A percentile compares a stretch with the other conserved stretches of the same genome.
Evolutionary conservation across 1,140 invertebrate genomes (phyloP).

Genomic region (Drosophila mojavensis): DNA sequence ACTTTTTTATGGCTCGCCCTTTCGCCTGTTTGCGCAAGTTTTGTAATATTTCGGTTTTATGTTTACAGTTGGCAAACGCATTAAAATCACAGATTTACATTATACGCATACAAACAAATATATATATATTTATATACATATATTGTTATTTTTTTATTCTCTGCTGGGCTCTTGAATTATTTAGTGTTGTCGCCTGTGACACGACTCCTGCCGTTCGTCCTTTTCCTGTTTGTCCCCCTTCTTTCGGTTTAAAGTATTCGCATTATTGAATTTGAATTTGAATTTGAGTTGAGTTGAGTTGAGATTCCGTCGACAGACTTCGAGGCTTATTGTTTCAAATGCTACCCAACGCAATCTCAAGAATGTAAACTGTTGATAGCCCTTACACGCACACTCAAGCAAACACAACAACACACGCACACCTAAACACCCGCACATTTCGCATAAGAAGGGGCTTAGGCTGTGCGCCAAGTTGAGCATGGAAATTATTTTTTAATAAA

Average conservation of each 20-base stretch:
- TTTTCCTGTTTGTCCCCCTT: background rate
- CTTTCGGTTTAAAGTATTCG: slow-evolving; percentile 48
- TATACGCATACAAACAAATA: slow-evolving; percentile 22
- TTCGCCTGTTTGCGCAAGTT: slow-evolving; percentile 73
- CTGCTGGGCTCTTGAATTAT: slow-evolving; percentile 63
- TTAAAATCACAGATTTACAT: slow-evolving; percentile 83
- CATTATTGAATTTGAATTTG: slow-evolving; percentile 77
- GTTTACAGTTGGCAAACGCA: slow-evolving; percentile 82
- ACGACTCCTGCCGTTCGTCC: too few species aligned
- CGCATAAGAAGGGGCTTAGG: slow-evolving; percentile 47
- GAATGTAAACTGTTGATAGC: slow-evolving; percentile 54
- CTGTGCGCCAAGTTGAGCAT: slow-evolving; percentile 67
- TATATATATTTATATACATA: background rate
- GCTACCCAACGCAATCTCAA: slow-evolving; percentile 57
- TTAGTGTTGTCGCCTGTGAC: slow-evolving; percentile 65
- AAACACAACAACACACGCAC: background rate
- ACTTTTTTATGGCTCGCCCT: slow-evolving; percentile 59
- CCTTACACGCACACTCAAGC: slow-evolving; percentile 12
- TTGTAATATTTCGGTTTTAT: slow-evolving; percentile 83
- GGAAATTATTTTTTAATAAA: slow-evolving; percentile 83
- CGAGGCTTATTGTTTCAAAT: slow-evolving; percentile 78
- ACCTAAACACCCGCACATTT: slow-evolving; percentile 14
- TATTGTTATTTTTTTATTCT: background rate
- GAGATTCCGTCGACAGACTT: slow-evolving; percentile 45
- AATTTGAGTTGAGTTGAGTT: slow-evolving; percentile 54